These are phyloP conservation scores for Malurus elegans DNA, from an alignment of 2,113 vertebrate species.

Conservation along the genomic window DNA sequence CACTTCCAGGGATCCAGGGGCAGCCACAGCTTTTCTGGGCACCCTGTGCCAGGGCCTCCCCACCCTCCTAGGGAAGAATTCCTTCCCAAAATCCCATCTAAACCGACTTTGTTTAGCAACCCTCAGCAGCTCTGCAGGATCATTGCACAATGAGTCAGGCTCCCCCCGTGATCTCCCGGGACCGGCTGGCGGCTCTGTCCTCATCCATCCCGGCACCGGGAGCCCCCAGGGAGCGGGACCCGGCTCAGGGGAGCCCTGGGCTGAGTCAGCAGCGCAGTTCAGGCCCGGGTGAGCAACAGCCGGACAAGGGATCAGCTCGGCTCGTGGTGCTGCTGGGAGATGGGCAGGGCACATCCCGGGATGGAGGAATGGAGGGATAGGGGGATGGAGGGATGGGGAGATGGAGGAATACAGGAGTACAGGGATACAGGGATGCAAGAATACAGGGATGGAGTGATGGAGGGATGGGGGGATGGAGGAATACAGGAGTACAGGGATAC, in stretches of 20 bases:
- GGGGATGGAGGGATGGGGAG: no score
- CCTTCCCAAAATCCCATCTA: neutral
- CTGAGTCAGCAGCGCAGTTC: neutral
- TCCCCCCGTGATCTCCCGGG: neutral
- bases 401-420: no score
- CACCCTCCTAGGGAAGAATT: neutral
- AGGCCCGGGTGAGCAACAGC: neutral
- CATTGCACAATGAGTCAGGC: neutral
- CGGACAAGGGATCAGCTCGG: neutral
- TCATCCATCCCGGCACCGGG: fast-evolving
- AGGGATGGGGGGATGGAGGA: no score
- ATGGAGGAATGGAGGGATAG: no score
- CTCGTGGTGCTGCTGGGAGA: neutral
- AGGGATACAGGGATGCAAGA: no score
- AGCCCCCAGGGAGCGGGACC: neutral
- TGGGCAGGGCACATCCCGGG: neutral
- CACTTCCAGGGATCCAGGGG: neutral
- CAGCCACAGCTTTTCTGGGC: neutral
- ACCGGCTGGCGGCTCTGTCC: neutral
- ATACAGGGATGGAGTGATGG: no score
- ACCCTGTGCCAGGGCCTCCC: neutral
- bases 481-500: no score
- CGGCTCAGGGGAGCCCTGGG: neutral
- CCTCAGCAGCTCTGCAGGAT: neutral
- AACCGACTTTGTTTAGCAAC: no score